A percentile compares a stretch with the other conserved stretches of the same genome.
phyloP scores from a whole-genome alignment of 2,888 invertebrate species.

The Chouioia cunea region DNA sequence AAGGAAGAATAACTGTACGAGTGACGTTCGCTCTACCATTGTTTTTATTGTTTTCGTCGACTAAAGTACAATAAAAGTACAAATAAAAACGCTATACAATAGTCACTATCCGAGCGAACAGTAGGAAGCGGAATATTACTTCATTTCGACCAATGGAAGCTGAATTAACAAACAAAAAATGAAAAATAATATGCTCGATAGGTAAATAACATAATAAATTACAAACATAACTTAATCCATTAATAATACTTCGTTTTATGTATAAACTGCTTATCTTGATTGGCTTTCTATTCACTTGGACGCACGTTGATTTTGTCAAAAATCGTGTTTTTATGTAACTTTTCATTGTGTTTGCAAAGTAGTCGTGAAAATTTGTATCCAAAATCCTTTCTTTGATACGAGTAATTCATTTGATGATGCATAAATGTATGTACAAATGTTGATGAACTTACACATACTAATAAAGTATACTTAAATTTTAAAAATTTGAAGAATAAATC shows the following conservation, averaged over 20 bases:
- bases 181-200: conserved; percentile 6
- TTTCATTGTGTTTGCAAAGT: too few species aligned
- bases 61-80: conserved; percentile 58
- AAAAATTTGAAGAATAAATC: conserved; percentile 3
- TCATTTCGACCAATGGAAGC: conserved; percentile 10
- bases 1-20: too few species aligned
- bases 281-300: too few species aligned
- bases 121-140: conserved; percentile 35
- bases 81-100: conserved; percentile 62
- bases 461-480: too few species aligned
- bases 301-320: too few species aligned
- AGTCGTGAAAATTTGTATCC: conserved; percentile 10
- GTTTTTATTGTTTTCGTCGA: conserved; percentile 56
- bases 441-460: conserved; percentile 4
- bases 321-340: too few species aligned
- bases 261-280: too few species aligned
- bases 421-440: conserved; percentile 21
- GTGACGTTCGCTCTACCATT: conserved; percentile 51
- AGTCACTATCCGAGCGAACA: conserved; percentile 49
- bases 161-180: neutral
- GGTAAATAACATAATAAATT: conserved; percentile 4
- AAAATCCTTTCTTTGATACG: conserved; percentile 35
- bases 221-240: conserved; percentile 25
- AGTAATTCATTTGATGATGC: conserved; percentile 7
- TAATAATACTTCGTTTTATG: conserved; percentile 19